Base-by-base conservation (phyloP, 1,140 invertebrate species). In the Fopius arisanus region DNA sequence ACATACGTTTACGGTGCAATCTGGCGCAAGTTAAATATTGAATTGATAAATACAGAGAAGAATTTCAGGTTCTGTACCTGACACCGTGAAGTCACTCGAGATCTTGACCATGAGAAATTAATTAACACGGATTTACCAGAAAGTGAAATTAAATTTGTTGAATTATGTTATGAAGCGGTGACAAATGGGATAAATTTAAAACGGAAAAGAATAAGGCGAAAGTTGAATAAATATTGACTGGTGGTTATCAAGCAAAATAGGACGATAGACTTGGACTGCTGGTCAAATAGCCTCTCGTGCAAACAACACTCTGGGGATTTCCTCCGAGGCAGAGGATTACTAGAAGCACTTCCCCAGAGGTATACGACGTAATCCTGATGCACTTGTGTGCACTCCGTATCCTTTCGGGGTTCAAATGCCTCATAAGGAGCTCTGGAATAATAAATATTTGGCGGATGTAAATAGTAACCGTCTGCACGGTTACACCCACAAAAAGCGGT, bases 11-110 rank as follows among this genome's bases (percentile, higher is more conserved):
- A 75, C 69, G 54, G 78, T 79, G 78, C 78, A 75, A 76, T 81
- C 78, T 81, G 81, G 78, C 80, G 74, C 83, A 86, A 87, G 83
- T 84, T 82, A 86, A 87, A 86, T 83, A 84, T 82, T 84, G 73
- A 70, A 54, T 78, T 81, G 82, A 85, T 81, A 86, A 85, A 85
- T 81, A 85, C 68, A 48, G 62, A 72, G 54, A 37, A 37, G 9
- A 37, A 37, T 37, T 37, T 37, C 7, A 37, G 33, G 9, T 37
- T 37, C 33, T 37, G 33, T 37, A n/a, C 33, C 33, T 37, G 33
- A 37, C 33, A 1, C 9, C 12, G 43, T 16, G 43, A n/a, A 7
- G 19, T 1, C 19, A 5, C 1, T 21, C 14, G 43, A 16, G 43
- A 7, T 19, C 19, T 51, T 19, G 4, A 48, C 4, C 3, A 33